phyloP scores from a whole-genome alignment of 2,888 invertebrate genomes.

The Drosophila fungiperda region DNA sequence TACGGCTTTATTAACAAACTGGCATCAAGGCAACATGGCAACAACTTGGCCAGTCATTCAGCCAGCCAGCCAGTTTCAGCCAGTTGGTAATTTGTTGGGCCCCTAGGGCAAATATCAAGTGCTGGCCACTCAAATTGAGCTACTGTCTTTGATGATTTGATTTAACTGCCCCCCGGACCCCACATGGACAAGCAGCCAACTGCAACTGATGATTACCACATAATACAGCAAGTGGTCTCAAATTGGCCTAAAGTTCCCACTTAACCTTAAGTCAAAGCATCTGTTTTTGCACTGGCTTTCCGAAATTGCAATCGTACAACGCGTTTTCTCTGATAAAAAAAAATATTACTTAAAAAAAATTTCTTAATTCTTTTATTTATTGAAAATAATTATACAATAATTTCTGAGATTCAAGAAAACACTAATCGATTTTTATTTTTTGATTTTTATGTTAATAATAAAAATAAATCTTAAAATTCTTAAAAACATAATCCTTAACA shows the following conservation, averaged over 20 bases:
- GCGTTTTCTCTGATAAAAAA: not conserved
- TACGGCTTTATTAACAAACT: conserved; percentile 74
- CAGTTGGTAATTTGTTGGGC: conserved; percentile 69
- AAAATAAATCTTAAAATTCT: not conserved
- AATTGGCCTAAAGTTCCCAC: not conserved
- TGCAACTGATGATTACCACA: conserved; percentile 27
- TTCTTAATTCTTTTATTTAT: no score
- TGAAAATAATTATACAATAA: not conserved
- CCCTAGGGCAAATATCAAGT: conserved; percentile 58
- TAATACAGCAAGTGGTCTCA: not conserved
- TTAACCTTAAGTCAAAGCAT: conserved; percentile 4
- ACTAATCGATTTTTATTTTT: not conserved
- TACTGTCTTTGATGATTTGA: conserved; percentile 65
- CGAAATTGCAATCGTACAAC: not conserved
- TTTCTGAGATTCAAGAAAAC: not conserved
- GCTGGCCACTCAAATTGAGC: conserved; percentile 57
- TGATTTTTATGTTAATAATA: not conserved
- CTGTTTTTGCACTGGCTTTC: not conserved
- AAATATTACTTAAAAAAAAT: no score
- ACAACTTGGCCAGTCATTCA: conserved; percentile 3
- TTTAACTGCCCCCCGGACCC: conserved; percentile 29
- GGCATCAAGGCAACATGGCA: conserved; percentile 23
- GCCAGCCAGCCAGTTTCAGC: conserved; percentile 12
- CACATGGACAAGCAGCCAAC: conserved; percentile 17
- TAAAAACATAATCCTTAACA: not conserved